These are phyloP conservation scores for Sphaerodactylus townsendi DNA, from an alignment of 2,113 vertebrate species.

Conservation along the genomic window DNA sequence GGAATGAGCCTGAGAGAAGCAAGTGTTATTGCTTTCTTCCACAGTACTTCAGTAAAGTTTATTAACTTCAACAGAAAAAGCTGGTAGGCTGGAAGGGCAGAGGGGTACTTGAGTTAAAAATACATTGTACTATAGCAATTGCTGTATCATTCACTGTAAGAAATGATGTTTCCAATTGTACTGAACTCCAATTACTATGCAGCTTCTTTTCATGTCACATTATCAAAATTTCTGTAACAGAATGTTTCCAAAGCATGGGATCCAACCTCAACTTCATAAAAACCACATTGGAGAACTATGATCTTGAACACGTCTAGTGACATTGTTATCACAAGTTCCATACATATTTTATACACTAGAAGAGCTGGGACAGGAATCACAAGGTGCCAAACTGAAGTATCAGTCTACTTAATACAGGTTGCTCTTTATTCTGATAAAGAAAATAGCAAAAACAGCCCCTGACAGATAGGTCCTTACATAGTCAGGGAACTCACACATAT, in stretches of 20 bases:
- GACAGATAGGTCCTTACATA: too few relatives aligned
- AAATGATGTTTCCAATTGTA: slow-evolving; percentile 49
- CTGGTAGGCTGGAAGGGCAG: background rate
- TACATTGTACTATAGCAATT: slow-evolving; percentile 66
- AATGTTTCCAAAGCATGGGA: slow-evolving; percentile 37
- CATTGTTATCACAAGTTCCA: slow-evolving; percentile 8
- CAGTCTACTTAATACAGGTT: too few relatives aligned
- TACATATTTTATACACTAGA: background rate
- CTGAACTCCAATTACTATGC: slow-evolving; percentile 41
- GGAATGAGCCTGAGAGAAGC: too few relatives aligned
- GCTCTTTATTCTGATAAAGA: too few relatives aligned
- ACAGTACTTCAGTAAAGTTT: slow-evolving; percentile 59
- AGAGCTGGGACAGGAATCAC: background rate
- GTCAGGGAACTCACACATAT: too few relatives aligned
- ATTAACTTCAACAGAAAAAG: slow-evolving; percentile 61
- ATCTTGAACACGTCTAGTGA: background rate
- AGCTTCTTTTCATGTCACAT: slow-evolving; percentile 24
- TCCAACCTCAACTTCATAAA: background rate
- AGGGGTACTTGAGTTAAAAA: slow-evolving; percentile 18
- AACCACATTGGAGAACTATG: background rate
- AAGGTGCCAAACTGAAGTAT: background rate
- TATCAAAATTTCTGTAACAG: slow-evolving; percentile 33
- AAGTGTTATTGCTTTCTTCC: slow-evolving; percentile 46
- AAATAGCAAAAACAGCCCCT: too few relatives aligned
- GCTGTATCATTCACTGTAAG: slow-evolving; percentile 25